Evolutionary conservation across 2,797 vertebrate genomes (phyloP).

Genomic region (Rhabdophis nuchalis): DNA sequence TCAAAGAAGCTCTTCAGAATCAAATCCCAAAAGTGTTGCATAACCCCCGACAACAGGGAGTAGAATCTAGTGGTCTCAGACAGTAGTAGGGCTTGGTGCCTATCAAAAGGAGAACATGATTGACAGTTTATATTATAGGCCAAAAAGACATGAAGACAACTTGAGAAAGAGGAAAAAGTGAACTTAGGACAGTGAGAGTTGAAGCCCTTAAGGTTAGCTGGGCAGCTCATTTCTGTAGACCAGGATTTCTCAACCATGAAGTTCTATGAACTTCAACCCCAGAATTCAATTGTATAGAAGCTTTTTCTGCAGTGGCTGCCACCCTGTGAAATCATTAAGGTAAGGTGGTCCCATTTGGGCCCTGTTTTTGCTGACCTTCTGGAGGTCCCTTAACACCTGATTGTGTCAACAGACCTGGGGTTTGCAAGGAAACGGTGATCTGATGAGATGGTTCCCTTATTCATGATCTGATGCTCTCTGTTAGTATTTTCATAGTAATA

Average conservation of each 20-base stretch:
- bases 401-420: not conserved
- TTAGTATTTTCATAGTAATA: not conserved
- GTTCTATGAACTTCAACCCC: not conserved
- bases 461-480: not conserved
- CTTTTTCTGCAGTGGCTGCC: not conserved
- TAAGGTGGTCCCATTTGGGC: not conserved
- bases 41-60: not conserved
- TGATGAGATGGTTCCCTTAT: not conserved
- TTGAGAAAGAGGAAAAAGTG: not conserved
- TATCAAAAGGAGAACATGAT: not conserved
- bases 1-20: not conserved
- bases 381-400: not conserved
- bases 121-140: not conserved
- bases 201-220: not conserved
- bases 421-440: not conserved
- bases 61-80: not conserved
- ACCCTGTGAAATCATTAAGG: not conserved
- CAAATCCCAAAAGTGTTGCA: not conserved
- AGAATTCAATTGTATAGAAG: not conserved
- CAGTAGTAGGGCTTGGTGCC: not conserved
- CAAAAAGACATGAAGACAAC: not conserved
- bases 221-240: not conserved
- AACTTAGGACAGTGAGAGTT: not conserved
- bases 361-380: not conserved
- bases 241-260: not conserved